A percentile compares a stretch with the other conserved stretches of the same genome.
Evolutionary conservation across 1,140 invertebrate genomes (phyloP).

Genomic region (Campoletis sonorensis): DNA sequence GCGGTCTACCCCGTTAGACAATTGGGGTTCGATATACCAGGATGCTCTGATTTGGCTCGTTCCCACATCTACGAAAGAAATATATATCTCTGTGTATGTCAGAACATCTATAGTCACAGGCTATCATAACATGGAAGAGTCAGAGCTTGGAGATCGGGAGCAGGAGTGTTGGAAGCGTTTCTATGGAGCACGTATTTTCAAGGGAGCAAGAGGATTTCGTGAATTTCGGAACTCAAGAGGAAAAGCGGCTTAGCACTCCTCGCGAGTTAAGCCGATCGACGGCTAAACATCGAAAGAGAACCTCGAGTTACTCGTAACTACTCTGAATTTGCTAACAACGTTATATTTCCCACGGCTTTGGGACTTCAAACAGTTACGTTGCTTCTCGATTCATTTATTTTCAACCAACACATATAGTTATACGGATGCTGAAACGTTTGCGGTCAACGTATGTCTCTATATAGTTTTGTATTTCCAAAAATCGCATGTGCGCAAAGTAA

Average conservation of each 20-base stretch:
- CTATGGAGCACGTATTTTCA: constrained; percentile 29
- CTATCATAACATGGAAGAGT: constrained; percentile 3
- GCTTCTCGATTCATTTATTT: not conserved
- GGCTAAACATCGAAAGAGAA: constrained; percentile 35
- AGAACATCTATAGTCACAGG: not conserved
- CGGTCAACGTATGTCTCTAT: too few relatives aligned
- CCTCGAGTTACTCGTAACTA: not conserved
- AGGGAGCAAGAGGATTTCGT: constrained; percentile 26
- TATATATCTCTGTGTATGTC: not conserved
- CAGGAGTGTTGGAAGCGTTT: not conserved
- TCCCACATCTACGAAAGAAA: constrained; percentile 7
- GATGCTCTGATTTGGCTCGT: not conserved
- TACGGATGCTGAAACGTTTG: too few relatives aligned
- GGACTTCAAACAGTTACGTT: not conserved
- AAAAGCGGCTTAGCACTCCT: constrained; percentile 41
- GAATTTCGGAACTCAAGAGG: constrained; percentile 39
- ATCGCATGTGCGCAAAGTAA: too few relatives aligned
- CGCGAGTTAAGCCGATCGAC: constrained; percentile 37
- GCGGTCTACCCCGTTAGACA: not conserved
- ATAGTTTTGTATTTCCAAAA: too few relatives aligned
- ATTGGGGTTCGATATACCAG: not conserved
- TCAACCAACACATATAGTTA: not conserved
- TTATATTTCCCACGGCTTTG: not conserved
- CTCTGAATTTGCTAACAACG: constrained; percentile 22
- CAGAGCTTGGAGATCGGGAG: not conserved